Evolutionary conservation across 2,113 vertebrate species (phyloP).

Genomic region (Scytalopus superciliaris): DNA sequence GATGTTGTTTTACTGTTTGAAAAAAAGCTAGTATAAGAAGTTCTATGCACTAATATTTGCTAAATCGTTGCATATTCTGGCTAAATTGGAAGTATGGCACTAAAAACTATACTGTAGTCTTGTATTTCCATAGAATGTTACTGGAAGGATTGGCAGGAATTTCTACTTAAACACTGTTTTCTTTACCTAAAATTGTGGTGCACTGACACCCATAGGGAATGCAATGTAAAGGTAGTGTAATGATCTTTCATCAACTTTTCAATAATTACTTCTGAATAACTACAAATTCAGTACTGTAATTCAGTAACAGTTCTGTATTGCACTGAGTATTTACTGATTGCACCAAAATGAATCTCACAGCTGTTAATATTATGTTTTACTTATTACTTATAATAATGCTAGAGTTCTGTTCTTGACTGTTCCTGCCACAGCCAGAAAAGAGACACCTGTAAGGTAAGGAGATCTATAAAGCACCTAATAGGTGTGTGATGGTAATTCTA

Average conservation of each 20-base stretch:
- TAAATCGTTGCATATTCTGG: background rate
- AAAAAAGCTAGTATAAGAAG: background rate
- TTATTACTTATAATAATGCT: background rate
- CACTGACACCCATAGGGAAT: background rate
- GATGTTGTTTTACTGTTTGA: background rate
- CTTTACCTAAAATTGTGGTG: background rate
- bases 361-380: background rate
- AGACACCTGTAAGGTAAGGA: background rate
- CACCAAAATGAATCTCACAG: background rate
- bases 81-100: background rate
- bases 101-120: background rate
- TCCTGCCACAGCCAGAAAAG: background rate
- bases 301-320: background rate
- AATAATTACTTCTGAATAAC: background rate
- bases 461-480: background rate
- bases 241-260: background rate
- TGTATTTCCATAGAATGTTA: background rate
- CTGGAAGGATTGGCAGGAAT: background rate
- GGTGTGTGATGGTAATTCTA: background rate
- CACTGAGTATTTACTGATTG: background rate
- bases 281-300: background rate
- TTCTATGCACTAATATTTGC: background rate
- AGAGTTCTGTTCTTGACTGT: background rate
- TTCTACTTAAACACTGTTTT: background rate
- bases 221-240: background rate